phyloP scores from a whole-genome alignment of 2,113 vertebrate genomes.

The Rhineura floridana region DNA sequence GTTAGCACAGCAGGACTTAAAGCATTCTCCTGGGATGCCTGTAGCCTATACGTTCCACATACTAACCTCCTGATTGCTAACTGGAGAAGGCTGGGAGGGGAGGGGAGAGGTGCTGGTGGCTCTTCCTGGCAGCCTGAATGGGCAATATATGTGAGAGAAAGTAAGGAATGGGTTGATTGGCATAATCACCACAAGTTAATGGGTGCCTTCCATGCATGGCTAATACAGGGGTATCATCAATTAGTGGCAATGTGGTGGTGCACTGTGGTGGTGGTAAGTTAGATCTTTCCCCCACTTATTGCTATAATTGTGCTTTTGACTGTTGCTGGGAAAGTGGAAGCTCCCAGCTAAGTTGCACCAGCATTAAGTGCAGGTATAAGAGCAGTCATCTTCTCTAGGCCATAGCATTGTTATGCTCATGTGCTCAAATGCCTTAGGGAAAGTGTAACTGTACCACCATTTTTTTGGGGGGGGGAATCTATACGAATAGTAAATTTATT shows the following conservation, averaged over 20 bases:
- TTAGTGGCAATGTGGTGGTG: too few species aligned
- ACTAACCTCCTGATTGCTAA: neutral
- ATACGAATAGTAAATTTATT: neutral
- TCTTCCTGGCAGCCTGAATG: neutral
- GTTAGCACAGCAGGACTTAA: neutral
- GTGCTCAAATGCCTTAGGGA: neutral
- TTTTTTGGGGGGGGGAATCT: neutral
- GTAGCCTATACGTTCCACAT: neutral
- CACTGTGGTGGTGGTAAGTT: neutral
- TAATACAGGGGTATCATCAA: neutral
- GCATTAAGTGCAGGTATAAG: neutral
- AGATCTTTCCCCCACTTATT: neutral
- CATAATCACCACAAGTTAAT: neutral
- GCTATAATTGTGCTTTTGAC: neutral
- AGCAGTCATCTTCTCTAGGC: neutral
- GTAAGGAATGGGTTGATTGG: neutral
- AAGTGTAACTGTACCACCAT: neutral
- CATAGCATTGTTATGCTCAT: too few species aligned
- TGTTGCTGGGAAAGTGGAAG: neutral
- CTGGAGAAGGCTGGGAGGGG: neutral
- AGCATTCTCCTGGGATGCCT: neutral
- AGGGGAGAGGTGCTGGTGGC: neutral
- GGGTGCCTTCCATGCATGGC: neutral
- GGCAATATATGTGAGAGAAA: neutral
- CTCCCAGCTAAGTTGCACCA: neutral